These are phyloP conservation scores for Lampris megalopsis DNA, from an alignment of 2,113 vertebrate species.

Conservation along the genomic window DNA sequence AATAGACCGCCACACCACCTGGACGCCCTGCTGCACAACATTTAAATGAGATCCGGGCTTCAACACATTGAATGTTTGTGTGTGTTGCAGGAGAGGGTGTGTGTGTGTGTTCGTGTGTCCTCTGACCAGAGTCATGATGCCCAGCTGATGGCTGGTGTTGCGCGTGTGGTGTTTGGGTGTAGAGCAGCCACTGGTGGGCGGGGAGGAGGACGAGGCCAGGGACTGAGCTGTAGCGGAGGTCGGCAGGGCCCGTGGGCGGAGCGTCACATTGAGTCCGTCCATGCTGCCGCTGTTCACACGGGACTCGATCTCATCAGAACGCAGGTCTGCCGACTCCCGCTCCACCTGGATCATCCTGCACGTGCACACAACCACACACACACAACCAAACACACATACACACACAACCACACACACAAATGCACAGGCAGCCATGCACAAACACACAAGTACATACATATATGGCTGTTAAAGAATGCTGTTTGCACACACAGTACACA, in stretches of 20 bases:
- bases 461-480: too few species aligned
- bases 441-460: neutral
- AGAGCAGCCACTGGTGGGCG: slow-evolving; percentile 90
- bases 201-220: slow-evolving; percentile 90
- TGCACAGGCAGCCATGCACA: neutral
- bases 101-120: neutral
- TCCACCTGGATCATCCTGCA: slow-evolving; percentile 97
- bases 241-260: slow-evolving; percentile 90
- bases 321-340: slow-evolving; percentile 93
- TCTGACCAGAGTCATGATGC: slow-evolving; percentile 97
- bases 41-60: too few species aligned
- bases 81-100: neutral
- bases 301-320: slow-evolving; percentile 91
- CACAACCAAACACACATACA: neutral
- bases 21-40: too few species aligned
- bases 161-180: slow-evolving; percentile 90
- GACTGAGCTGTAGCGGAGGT: slow-evolving; percentile 94
- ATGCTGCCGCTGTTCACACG: slow-evolving; percentile 94
- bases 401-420: neutral
- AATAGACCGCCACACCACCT: too few species aligned
- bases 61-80: neutral
- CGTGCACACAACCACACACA: neutral
- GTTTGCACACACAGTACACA: too few species aligned
- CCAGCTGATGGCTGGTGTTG: slow-evolving; percentile 92
- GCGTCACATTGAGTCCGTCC: slow-evolving; percentile 93